Evolutionary conservation across 2,113 vertebrate species (phyloP).

Genomic region (Etia nguti): DNA sequence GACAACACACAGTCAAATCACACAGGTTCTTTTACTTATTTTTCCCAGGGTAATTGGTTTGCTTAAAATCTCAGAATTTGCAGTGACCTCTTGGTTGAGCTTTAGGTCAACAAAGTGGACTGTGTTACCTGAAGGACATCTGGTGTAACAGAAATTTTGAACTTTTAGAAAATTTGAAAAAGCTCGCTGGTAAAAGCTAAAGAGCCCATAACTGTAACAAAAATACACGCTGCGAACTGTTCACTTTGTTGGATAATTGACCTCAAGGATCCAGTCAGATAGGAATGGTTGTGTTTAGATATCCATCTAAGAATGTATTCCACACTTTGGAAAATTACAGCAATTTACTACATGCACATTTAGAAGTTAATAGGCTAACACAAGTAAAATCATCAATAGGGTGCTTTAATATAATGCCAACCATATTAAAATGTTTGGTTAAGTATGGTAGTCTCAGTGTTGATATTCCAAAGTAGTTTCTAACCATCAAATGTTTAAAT

Average conservation of each 20-base stretch:
- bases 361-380: background rate
- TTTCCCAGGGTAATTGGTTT: background rate
- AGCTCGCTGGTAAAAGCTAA: background rate
- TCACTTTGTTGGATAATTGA: background rate
- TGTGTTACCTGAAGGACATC: too few relatives aligned
- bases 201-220: background rate
- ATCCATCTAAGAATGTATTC: background rate
- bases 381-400: background rate
- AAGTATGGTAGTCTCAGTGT: background rate
- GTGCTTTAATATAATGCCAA: background rate
- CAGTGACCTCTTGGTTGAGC: background rate
- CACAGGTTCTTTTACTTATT: background rate
- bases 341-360: background rate
- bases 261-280: background rate
- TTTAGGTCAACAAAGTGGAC: background rate
- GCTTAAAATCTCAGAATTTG: background rate
- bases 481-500: background rate
- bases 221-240: background rate
- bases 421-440: background rate
- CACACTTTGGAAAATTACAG: background rate
- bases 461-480: background rate
- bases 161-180: background rate
- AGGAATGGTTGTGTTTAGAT: background rate
- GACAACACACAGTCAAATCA: background rate
- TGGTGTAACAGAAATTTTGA: background rate